These are phyloP conservation scores for Pseudolycoriella hygida DNA, from an alignment of 2,888 invertebrate species.

Conservation along the genomic window DNA sequence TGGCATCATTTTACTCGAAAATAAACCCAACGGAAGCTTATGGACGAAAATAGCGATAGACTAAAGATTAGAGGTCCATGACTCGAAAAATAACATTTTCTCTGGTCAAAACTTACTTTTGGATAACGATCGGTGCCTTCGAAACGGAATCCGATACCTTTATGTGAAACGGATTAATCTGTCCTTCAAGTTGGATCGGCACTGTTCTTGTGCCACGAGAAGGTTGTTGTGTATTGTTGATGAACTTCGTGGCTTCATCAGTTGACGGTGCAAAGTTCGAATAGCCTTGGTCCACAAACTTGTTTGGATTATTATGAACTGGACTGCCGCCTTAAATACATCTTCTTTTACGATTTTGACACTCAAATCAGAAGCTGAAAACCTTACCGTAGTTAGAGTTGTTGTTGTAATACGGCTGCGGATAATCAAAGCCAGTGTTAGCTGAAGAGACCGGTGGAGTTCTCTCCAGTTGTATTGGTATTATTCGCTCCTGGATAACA, in stretches of 20 bases:
- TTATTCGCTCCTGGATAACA: slow-evolving; percentile 23
- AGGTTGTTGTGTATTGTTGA: slow-evolving; percentile 18
- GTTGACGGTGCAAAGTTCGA: slow-evolving; percentile 19
- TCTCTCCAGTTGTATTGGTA: slow-evolving; percentile 27
- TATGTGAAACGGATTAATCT: slow-evolving; percentile 13
- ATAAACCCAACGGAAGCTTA: no score
- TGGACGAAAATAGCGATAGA: no score
- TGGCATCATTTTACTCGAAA: no score
- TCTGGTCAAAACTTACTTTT: slow-evolving; percentile 26
- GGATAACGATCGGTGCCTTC: slow-evolving; percentile 24
- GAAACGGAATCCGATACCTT: slow-evolving; percentile 22
- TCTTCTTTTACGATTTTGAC: no score
- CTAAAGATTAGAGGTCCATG: no score
- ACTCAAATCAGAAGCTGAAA: background rate
- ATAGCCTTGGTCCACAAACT: slow-evolving; percentile 30
- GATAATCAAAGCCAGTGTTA: no score
- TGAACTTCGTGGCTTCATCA: slow-evolving; percentile 14
- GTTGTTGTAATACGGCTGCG: no score
- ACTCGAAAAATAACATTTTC: background rate
- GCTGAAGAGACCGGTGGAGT: slow-evolving; percentile 12
- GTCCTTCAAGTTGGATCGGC: slow-evolving; percentile 39
- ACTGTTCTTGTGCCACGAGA: slow-evolving; percentile 37
- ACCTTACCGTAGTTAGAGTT: background rate
- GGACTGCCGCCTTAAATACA: background rate
- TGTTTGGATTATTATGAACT: slow-evolving; percentile 22